phyloP scores from a whole-genome alignment of 2,113 vertebrate species.

The Hemicordylus capensis region DNA sequence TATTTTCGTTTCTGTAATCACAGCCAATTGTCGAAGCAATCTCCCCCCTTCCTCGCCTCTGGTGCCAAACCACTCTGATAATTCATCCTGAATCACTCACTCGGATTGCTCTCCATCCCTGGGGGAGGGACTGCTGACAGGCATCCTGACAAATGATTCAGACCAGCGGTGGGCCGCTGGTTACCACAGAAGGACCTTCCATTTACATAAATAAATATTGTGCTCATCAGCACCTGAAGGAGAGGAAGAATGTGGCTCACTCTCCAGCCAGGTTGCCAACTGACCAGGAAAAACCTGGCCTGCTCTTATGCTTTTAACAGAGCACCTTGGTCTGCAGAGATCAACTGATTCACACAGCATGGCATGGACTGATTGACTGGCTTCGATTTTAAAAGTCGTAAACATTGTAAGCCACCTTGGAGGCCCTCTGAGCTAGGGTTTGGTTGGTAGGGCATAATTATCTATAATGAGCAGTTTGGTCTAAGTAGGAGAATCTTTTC shows the following conservation, averaged over 20 bases:
- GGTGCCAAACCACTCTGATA: neutral
- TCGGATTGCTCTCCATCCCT: neutral
- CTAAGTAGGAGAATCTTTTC: neutral
- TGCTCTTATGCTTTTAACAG: neutral
- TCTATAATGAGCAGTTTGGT: no score
- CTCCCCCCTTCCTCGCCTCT: neutral
- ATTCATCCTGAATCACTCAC: constrained; percentile 4
- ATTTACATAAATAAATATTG: neutral
- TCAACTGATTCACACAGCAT: no score
- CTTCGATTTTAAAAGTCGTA: no score
- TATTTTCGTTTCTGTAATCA: no score
- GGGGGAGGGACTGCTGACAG: neutral
- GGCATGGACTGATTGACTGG: no score
- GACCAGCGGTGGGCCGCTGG: neutral
- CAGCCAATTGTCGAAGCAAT: neutral
- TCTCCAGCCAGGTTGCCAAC: neutral
- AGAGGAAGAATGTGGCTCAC: neutral
- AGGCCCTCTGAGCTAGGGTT: no score
- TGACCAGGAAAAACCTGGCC: neutral
- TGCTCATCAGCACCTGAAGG: neutral
- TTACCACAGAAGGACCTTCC: neutral
- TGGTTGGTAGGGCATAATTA: no score
- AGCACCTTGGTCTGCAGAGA: neutral
- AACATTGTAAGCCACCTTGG: no score
- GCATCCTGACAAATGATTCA: neutral